Base-by-base conservation (phyloP, 2,888 invertebrate genomes). In the Pyrrhosoma nymphula region DNA sequence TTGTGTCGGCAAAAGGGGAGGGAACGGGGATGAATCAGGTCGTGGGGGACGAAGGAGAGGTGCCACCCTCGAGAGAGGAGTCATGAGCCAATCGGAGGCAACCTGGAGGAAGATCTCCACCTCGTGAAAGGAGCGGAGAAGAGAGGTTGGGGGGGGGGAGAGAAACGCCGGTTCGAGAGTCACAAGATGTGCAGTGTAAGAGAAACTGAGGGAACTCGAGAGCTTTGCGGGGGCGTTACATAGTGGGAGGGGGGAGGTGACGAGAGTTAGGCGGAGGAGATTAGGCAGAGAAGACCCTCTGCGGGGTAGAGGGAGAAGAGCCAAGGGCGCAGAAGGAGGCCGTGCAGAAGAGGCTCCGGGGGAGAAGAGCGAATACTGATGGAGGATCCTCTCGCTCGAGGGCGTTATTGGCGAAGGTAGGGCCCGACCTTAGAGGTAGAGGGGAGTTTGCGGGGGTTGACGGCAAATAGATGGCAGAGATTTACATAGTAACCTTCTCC, bases 181-280 rank as follows among this genome's bases (percentile, higher is more conserved):
- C 12, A 4, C 26, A 82, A 35, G 82, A 82, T 82, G 35, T 82
- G 82, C 82, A 82, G 82, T 82, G 82, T 82, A 82, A 82, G 82
- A 82, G 82, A 82, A 82, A 82, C 82, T 82, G 82, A 82, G 82
- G 82, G 35, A 82, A 35, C 82, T 82, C 16, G 82, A 82, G 82
- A 82, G 23, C 26, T 26, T 16, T 23, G 69, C n/a, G 69, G 69
- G 69, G 69, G 69, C n/a, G 69, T 69, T 82, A 47, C 47, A 47
- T 8, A 47, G 47, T 47, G 47, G 47, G 47, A 8, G 47, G 69
- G 82, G 35, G 82, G 12, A 26, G 35, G 82, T 35, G 82, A 82
- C 82, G 82, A 35, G 35, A 82, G 35, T 23, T 26, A 23, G 69
- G 30, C 82, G 30, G 82, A 3, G 82, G 82, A 82, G 82, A 82